Evolutionary conservation across 2,888 invertebrate genomes (phyloP).

Genomic region (Tiphia femorata): DNA sequence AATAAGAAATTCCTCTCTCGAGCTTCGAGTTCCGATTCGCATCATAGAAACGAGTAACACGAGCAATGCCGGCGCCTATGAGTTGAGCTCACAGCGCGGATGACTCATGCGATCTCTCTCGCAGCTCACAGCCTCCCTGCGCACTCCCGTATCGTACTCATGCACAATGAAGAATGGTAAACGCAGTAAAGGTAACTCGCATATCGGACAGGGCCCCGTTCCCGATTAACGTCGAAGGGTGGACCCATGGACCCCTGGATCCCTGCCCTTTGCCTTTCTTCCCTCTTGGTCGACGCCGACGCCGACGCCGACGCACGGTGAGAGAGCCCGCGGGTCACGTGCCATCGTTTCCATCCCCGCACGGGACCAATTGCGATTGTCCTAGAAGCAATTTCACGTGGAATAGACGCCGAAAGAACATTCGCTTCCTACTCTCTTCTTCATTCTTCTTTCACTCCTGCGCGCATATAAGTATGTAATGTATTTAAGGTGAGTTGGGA

Average conservation of each 20-base stretch:
- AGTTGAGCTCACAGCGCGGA: conserved; percentile 29
- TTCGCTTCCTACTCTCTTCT: background rate
- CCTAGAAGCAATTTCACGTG: background rate
- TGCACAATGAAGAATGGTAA: conserved; percentile 55
- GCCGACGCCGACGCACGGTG: too few relatives aligned
- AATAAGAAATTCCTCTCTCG: too few relatives aligned
- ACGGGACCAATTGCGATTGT: background rate
- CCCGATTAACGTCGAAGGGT: too few relatives aligned
- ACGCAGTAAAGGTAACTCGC: conserved; percentile 59
- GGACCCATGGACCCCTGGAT: too few relatives aligned
- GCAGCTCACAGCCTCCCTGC: conserved; percentile 48
- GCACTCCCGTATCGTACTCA: conserved; percentile 50
- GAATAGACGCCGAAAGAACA: background rate
- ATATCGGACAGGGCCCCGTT: too few relatives aligned
- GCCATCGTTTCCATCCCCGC: background rate
- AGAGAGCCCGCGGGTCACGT: conserved; percentile 2
- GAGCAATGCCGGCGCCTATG: conserved; percentile 46
- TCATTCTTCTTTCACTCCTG: background rate
- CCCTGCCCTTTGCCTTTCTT: background rate
- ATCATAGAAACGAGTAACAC: background rate
- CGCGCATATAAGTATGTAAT: background rate
- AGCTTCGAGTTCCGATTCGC: too few relatives aligned
- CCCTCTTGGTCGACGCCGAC: conserved; percentile 2
- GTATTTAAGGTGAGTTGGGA: background rate
- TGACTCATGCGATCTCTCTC: conserved; percentile 55